Evolutionary conservation across 2,888 invertebrate genomes (phyloP).

Genomic region (Drosophila cognata): DNA sequence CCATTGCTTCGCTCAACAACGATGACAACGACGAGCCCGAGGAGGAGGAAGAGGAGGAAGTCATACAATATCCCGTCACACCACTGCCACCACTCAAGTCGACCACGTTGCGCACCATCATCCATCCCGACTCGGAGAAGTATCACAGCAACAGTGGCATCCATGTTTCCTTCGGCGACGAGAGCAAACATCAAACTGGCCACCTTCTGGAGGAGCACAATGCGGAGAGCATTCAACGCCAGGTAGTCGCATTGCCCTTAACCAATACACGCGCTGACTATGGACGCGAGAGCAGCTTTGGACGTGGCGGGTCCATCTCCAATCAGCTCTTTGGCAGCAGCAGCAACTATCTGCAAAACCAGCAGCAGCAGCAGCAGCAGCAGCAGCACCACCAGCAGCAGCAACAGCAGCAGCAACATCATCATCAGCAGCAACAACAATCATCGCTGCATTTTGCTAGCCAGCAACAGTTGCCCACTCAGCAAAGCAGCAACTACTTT

Average conservation of each 20-base stretch:
- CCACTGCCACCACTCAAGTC: constrained; percentile 87
- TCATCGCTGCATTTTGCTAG: constrained; percentile 43
- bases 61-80: constrained; percentile 85
- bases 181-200: constrained; percentile 85
- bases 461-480: constrained; percentile 29
- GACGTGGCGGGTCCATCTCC: constrained; percentile 46
- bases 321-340: constrained; percentile 59
- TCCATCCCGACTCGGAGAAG: constrained; percentile 93
- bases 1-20: constrained; percentile 91
- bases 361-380: constrained; percentile 61
- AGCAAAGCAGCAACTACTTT: constrained; percentile 43
- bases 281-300: constrained; percentile 63
- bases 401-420: constrained; percentile 29
- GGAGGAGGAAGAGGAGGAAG: constrained; percentile 85
- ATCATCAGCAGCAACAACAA: constrained; percentile 67
- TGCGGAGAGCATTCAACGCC: constrained; percentile 89
- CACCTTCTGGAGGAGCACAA: constrained; percentile 86
- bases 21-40: constrained; percentile 87
- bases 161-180: constrained; percentile 92
- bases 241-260: constrained; percentile 86
- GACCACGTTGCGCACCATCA: constrained; percentile 93
- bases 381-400: constrained; percentile 28
- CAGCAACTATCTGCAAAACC: constrained; percentile 23
- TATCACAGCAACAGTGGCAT: constrained; percentile 93
- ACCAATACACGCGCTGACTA: constrained; percentile 77